These are phyloP conservation scores for Brienomyrus brachyistius DNA, from an alignment of 2,113 vertebrate genomes.

Conservation along the genomic window DNA sequence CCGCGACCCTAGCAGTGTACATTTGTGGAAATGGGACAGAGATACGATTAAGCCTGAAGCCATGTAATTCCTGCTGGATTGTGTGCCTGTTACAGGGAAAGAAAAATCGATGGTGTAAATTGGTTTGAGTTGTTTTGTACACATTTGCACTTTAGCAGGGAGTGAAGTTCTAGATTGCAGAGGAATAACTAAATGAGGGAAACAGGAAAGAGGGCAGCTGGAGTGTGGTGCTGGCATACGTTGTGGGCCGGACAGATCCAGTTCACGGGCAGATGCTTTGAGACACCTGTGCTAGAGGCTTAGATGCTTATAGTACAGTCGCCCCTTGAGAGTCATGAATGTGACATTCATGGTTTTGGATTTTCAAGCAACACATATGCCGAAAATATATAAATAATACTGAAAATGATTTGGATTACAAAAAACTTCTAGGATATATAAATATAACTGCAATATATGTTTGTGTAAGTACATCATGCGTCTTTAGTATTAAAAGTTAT, in stretches of 20 bases:
- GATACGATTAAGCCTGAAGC: background rate
- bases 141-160: background rate
- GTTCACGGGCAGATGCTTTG: no score
- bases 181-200: background rate
- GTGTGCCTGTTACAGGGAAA: background rate
- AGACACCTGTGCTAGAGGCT: no score
- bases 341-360: background rate
- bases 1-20: background rate
- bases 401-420: background rate
- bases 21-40: background rate
- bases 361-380: background rate
- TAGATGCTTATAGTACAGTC: background rate
- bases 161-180: background rate
- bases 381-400: background rate
- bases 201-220: background rate
- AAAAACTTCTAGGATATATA: background rate
- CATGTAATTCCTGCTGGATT: background rate
- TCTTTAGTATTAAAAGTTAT: background rate
- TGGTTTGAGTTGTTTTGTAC: background rate
- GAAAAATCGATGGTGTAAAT: background rate
- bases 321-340: background rate
- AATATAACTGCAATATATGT: background rate
- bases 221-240: background rate
- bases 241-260: no score
- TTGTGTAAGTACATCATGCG: background rate